Evolutionary conservation across 2,797 vertebrate genomes (phyloP).

Genomic region (Nyctalus aviator): DNA sequence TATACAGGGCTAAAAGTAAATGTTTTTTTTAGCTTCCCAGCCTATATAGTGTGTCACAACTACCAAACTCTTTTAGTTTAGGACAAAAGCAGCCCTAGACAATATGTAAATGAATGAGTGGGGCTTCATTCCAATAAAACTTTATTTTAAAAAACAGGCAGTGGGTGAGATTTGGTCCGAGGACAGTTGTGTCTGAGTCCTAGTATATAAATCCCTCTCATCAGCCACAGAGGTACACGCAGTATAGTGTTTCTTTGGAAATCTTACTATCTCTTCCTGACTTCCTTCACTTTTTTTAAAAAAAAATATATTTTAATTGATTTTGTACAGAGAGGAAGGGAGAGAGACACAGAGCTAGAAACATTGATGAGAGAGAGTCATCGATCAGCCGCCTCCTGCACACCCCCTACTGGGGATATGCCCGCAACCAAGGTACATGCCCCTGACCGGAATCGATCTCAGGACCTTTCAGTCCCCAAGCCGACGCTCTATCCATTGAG

Average conservation of each 20-base stretch:
- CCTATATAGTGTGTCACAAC: neutral
- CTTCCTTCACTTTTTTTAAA: neutral
- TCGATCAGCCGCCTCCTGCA: too few relatives aligned
- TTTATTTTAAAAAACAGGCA: constrained; percentile 15
- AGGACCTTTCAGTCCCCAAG: too few relatives aligned
- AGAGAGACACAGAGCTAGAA: too few relatives aligned
- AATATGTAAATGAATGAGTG: neutral
- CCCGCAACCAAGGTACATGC: too few relatives aligned
- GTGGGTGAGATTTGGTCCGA: neutral
- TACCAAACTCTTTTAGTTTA: neutral
- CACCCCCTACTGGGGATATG: too few relatives aligned
- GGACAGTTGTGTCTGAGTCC: neutral
- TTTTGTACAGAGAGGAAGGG: too few relatives aligned
- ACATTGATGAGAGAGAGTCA: too few relatives aligned
- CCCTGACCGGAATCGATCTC: too few relatives aligned
- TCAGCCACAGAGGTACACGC: neutral
- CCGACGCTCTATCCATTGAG: too few relatives aligned
- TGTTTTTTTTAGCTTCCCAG: constrained; percentile 23
- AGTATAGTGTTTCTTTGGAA: neutral
- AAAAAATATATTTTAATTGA: too few relatives aligned
- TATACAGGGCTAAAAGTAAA: neutral
- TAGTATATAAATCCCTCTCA: neutral
- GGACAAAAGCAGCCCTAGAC: neutral
- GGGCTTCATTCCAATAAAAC: neutral
- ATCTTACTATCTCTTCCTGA: neutral